Evolutionary conservation across 2,888 invertebrate species (phyloP), one percentile per base, ranked within the genome.

Genomic region (Carabus problematicus): DNA sequence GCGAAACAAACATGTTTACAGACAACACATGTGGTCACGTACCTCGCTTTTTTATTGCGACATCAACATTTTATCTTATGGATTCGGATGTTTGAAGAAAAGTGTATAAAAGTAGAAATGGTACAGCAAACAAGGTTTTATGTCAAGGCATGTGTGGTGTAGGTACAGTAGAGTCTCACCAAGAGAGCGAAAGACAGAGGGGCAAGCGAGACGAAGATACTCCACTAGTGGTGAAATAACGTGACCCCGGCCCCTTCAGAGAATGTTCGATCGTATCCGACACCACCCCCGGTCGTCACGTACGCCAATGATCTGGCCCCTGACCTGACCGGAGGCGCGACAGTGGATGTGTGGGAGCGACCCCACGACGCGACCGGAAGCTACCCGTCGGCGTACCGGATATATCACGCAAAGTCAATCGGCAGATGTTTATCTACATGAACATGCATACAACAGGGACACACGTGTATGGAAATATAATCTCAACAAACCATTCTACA

Each of bases 391-490:
- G 56, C 40, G 56, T 56, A 59, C 59, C 59, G 59, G 59, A 59
- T 59, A 59, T 43, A 59, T 43, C 42, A 43, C 59, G 59, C 43
- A 41, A 59, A 59, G 59, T 59, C 59, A 59, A 59, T 59, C 59
- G 59, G 18, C 59, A 59, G 59, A 59, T 59, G 59, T 59, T 59
- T 59, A 59, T 59, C 59, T 42, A 59, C 59, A 12, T 42, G n/a
- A n/a, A 43, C 59, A 41, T 16, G 42, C 42, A 19, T 11, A 43
- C 41, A 41, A 49, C 49, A 16, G 52, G 8, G 18, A 52, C 9
- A 14, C 14, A 52, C 18, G 52, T 18, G 19, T 52, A 52, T 52
- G 19, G 2, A 45, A 1, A 7, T 45, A 45, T 45, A 45, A 29
- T 29, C 29, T 29, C 29, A 29, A 29, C 29, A 3, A 29, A 29